Base-by-base conservation (phyloP, 2,888 invertebrate genomes). In the Lycaena phlaeas region DNA sequence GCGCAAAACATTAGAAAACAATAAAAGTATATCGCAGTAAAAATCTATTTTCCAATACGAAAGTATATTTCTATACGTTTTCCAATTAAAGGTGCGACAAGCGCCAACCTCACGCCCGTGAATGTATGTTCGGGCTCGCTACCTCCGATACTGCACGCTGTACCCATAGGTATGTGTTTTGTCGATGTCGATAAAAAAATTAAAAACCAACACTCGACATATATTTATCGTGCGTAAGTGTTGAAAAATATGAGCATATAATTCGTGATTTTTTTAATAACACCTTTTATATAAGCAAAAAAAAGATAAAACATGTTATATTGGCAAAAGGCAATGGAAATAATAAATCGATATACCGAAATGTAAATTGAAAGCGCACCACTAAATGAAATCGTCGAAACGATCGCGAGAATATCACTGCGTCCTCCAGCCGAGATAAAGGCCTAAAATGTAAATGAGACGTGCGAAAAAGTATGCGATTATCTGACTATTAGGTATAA, bases 401-500 rank as follows among this genome's bases (percentile, higher is more conserved):
- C 52, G 49, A 63, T 64, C 66, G 56, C 54, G 53, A 52, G 59
- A 67, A 69, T 68, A 69, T 78, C 77, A 74, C 60, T 59, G 40
- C 49, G 50, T 44, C 17, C 27, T 30, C 25, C 30, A 36, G 44
- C 39, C 25, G 46, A 63, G 77, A 77, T 77, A 74, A 76, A 62
- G 59, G 67, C 56, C 68, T 63, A 66, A 68, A 77, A 81, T 81
- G 78, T 69, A 81, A 81, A 81, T 81, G 79, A 78, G 79, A 75
- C 75, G 69, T 69, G 70, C 61, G 62, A 71, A 76, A 77, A 76
- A 70, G 69, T 68, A 64, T 64, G 61, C 72, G 78, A 79, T 81
- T 70, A 81, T 81, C 78, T 78, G 63, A 64, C 76, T 75, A 81
- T 79, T 81, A 81, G 75, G 79, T 78, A 77, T 81, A 79, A 81